Evolutionary conservation across 2,888 invertebrate species (phyloP).

Genomic region (Tiliacea aurago): DNA sequence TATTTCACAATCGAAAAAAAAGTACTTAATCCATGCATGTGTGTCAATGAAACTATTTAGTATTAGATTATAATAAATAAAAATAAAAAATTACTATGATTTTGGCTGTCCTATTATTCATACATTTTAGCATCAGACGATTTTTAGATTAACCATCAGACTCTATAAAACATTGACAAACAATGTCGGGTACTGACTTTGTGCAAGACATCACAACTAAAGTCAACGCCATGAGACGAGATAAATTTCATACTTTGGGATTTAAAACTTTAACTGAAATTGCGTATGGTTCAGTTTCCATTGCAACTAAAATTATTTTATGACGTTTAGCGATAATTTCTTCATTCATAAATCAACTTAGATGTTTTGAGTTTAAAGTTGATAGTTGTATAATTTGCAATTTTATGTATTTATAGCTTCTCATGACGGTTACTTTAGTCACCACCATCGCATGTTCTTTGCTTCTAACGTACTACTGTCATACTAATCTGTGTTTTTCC

Average conservation of each 20-base stretch:
- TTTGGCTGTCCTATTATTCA: constrained; percentile 48
- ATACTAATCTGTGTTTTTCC: constrained; percentile 88
- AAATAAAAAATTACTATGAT: constrained; percentile 26
- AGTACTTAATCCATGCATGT: constrained; percentile 36
- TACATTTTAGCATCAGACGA: constrained; percentile 12
- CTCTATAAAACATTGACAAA: constrained; percentile 48
- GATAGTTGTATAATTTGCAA: too few species aligned
- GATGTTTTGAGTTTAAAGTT: too few species aligned
- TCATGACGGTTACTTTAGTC: too few species aligned
- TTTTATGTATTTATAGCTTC: too few species aligned
- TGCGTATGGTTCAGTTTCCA: too few species aligned
- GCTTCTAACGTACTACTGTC: constrained; percentile 80
- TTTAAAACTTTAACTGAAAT: too few species aligned
- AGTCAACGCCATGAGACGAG: too few species aligned
- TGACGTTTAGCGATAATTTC: too few species aligned
- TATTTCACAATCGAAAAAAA: background rate
- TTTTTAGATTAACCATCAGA: constrained; percentile 4
- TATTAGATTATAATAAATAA: constrained; percentile 19
- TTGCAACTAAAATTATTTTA: too few species aligned
- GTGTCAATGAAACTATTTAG: constrained; percentile 5
- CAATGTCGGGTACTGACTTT: constrained; percentile 48
- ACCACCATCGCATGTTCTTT: constrained; percentile 73
- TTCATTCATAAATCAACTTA: too few species aligned
- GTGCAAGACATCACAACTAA: constrained; percentile 53
- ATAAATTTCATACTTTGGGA: too few species aligned